Percentiles rank a stretch among this genome's conserved stretches.
Conservation (phyloP, 2,888 invertebrate genomes). For the Troides aeacus region DNA sequence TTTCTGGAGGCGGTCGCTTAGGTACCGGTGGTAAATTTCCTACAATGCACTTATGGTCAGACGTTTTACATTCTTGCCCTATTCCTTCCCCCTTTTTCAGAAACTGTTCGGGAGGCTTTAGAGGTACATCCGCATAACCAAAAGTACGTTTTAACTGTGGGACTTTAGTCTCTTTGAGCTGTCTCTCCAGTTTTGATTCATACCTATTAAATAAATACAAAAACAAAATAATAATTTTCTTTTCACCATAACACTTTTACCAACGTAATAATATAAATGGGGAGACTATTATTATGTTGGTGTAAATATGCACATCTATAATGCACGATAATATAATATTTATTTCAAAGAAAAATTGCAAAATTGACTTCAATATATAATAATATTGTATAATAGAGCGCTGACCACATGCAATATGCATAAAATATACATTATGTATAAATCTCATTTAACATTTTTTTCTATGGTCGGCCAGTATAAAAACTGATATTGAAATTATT, state of each 20-base stretch:
- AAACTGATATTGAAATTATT: too few species aligned
- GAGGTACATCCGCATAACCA: constrained; percentile 83
- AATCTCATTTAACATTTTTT: too few species aligned
- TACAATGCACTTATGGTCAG: constrained; percentile 60
- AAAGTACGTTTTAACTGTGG: constrained; percentile 80
- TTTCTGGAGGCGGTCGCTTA: constrained; percentile 55
- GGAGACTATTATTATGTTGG: too few species aligned
- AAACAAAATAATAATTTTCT: not conserved
- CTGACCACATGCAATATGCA: too few species aligned
- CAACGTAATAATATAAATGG: too few species aligned
- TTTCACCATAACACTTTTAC: not conserved
- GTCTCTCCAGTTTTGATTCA: constrained; percentile 72
- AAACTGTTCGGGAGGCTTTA: constrained; percentile 80
- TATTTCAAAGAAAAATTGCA: too few species aligned
- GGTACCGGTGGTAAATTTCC: constrained; percentile 74
- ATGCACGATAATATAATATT: too few species aligned
- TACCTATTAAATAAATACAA: constrained; percentile 52
- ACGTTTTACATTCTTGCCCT: constrained; percentile 60
- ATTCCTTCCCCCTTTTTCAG: constrained; percentile 82
- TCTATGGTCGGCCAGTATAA: too few species aligned
- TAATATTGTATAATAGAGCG: too few species aligned
- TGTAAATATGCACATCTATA: too few species aligned
- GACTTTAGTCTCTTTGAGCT: constrained; percentile 66
- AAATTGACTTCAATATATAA: too few species aligned
- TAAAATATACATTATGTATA: too few species aligned